Evolutionary conservation across 2,113 vertebrate species (phyloP).

Genomic region (Tautogolabrus adspersus): DNA sequence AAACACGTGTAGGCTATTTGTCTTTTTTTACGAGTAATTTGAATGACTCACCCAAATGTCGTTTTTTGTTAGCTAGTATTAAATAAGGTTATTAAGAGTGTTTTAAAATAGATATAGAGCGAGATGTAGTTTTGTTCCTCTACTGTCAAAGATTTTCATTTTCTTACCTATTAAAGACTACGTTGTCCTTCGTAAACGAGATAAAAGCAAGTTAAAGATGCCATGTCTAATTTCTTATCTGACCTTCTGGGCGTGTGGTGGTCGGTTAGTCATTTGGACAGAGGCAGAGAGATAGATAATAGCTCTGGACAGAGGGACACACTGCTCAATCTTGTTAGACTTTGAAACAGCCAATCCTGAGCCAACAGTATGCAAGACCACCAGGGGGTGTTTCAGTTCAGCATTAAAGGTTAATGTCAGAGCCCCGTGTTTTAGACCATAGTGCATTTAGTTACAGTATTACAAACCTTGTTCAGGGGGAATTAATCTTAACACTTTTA

Average conservation of each 20-base stretch:
- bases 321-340: background rate
- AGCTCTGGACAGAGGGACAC: no score
- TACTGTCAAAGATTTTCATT: background rate
- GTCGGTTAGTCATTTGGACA: no score
- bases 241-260: background rate
- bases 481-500: no score
- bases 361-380: background rate
- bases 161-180: conserved; percentile 20
- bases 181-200: background rate
- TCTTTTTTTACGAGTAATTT: no score
- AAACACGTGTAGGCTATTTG: no score
- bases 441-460: background rate
- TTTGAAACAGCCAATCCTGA: conserved; percentile 57
- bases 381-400: background rate
- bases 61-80: no score
- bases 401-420: background rate
- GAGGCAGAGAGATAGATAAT: no score
- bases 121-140: background rate
- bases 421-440: no score
- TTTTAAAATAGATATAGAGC: no score
- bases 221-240: background rate
- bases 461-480: no score
- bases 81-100: no score
- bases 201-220: fast-evolving
- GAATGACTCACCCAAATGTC: no score